Base-by-base conservation (phyloP, 2,797 vertebrate genomes). In the Enteromius trimaculatus region DNA sequence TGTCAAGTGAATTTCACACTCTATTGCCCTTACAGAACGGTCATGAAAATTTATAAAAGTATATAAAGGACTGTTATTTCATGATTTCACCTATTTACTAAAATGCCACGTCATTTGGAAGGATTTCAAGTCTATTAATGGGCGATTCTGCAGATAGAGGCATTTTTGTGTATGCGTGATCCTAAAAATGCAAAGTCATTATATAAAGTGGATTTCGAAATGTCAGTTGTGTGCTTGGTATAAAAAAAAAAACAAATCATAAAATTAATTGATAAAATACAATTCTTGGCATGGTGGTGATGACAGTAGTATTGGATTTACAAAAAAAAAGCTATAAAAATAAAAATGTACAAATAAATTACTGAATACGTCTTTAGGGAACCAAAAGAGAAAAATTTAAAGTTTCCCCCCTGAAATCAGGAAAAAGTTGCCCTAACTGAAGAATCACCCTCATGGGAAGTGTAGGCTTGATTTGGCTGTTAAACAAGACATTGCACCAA, bases 391-490 rank as follows among this genome's bases (percentile, higher is more conserved):
- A 2, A 13, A 1, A 2, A 49, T 0, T 0, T 0, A 17, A 19
- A 13, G 1, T 2, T 39, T 66, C 6, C 2, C 26, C 26, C 11
- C 53, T 51, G 11, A 77, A 11, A 60, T 44, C 55, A 44, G 58
- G 23, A 0, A 66, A 49, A 66, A n/a, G 44, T 9, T 49, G 23
- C 60, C 7, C 76, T 49, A 65, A 65, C 65, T 51, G 60, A 66
- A 66, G 42, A 66, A 65, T 78, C 60, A 31, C 26, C 42, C 42
- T 65, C 21, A 49, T 66, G 34, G 66, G 31, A 82, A 77, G 62
- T 58, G 23, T 60, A 60, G 62, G 31, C 71, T 76, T 82, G 44
- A 66, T 76, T 82, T 76, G 62, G 81, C 72, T 66, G 49, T 68
- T 58, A 37, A 37, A 82, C 62, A 4, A 82, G n/a, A 69, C 37